Conservation (phyloP, 2,113 vertebrate genomes). For the Psephotus haematonotus region DNA sequence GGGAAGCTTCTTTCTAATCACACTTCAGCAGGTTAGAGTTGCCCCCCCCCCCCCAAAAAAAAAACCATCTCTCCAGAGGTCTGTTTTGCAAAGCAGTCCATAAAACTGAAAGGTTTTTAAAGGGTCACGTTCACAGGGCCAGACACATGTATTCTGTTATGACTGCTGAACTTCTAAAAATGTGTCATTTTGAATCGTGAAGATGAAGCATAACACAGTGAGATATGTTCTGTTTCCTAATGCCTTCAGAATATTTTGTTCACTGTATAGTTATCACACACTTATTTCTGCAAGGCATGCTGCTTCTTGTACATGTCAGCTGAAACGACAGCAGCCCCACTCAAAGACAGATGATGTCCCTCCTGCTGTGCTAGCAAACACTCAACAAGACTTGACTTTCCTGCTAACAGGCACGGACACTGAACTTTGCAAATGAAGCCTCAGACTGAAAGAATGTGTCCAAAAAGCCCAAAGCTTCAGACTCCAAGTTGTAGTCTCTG, state of each 20-base stretch:
- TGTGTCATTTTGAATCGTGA: constrained; percentile 63
- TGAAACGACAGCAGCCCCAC: constrained; percentile 37
- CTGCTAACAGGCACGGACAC: constrained; percentile 65
- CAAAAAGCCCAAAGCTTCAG: constrained; percentile 44
- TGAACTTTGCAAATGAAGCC: constrained; percentile 55
- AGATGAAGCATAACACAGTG: constrained; percentile 17
- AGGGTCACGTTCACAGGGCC: not conserved
- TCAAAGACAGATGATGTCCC: constrained; percentile 57
- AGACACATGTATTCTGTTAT: not conserved
- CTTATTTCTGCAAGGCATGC: constrained; percentile 65
- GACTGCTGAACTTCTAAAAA: constrained; percentile 31
- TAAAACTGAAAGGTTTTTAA: not conserved
- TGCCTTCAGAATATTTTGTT: constrained; percentile 62
- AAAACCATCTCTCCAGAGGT: not conserved
- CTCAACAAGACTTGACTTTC: constrained; percentile 72
- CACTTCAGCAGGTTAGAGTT: not conserved
- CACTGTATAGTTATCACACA: constrained; percentile 58
- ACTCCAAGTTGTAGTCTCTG: not conserved
- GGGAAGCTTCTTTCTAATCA: not conserved
- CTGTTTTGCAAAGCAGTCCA: not conserved
- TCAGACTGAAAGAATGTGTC: constrained; percentile 8
- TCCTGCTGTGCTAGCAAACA: constrained; percentile 56
- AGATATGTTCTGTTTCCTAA: constrained; percentile 45
- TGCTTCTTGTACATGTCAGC: constrained; percentile 63
- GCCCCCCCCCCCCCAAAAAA: not conserved